Conservation (phyloP, 23 tunicate species). For the Halocynthia roretzi region DNA sequence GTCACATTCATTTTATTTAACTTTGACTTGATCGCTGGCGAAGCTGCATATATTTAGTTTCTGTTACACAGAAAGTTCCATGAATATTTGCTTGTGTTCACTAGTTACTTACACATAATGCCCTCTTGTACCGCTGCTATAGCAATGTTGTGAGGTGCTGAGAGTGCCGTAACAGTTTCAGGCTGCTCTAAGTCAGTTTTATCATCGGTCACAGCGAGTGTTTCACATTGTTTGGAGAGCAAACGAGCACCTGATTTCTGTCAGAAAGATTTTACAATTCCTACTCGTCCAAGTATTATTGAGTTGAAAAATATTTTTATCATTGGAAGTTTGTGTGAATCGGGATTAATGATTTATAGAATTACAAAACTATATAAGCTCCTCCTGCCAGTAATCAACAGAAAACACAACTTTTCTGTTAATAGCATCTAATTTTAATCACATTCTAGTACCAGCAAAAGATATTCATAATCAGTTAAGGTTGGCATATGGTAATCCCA, state of each 20-base stretch:
- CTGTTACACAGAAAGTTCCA: neutral
- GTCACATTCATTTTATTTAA: neutral
- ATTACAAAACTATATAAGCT: too few species aligned
- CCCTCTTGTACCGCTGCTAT: slow-evolving; percentile 65
- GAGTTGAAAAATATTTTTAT: neutral
- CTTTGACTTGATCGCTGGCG: slow-evolving; percentile 15
- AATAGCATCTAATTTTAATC: too few species aligned
- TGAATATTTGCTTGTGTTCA: neutral
- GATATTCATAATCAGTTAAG: too few species aligned
- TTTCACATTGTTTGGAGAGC: neutral
- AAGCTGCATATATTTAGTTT: slow-evolving; percentile 8
- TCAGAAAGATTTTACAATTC: neutral
- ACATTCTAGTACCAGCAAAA: too few species aligned
- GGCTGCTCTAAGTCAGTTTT: neutral
- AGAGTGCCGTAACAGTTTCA: slow-evolving; percentile 58
- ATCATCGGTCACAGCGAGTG: neutral
- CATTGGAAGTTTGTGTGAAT: neutral
- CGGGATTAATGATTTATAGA: too few species aligned
- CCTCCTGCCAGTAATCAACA: too few species aligned
- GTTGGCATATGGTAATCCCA: too few species aligned
- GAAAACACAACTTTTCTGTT: too few species aligned
- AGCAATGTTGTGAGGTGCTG: slow-evolving; percentile 48
- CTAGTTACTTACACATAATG: slow-evolving; percentile 21
- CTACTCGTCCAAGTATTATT: too few species aligned
- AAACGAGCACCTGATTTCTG: slow-evolving; percentile 23